Conservation (phyloP, 2,888 invertebrate genomes). For the Polymixis lichenea region DNA sequence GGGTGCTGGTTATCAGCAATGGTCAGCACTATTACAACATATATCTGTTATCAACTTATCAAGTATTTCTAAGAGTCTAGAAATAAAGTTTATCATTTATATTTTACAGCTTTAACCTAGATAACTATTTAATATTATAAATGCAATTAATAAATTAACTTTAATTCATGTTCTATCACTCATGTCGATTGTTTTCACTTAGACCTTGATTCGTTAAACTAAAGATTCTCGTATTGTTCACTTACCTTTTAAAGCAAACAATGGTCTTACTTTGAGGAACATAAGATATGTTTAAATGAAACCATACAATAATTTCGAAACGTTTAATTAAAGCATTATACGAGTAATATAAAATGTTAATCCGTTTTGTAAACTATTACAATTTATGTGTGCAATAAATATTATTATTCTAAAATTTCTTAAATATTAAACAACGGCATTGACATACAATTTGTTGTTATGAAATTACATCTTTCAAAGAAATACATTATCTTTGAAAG, state of each 20-base stretch:
- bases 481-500: neutral
- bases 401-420: constrained; percentile 3
- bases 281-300: constrained; percentile 14
- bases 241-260: too few relatives aligned
- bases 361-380: constrained; percentile 27
- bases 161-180: neutral
- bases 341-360: neutral
- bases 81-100: neutral
- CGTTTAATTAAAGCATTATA: constrained; percentile 29
- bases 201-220: neutral
- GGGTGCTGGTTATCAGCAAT: neutral
- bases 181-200: neutral
- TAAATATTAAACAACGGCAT: neutral
- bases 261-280: neutral
- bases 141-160: neutral
- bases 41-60: constrained; percentile 1
- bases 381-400: constrained; percentile 6
- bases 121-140: neutral
- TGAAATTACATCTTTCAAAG: neutral
- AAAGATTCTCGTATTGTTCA: neutral
- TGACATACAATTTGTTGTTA: neutral
- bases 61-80: neutral
- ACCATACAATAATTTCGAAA: constrained; percentile 16
- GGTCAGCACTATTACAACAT: too few relatives aligned
- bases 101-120: neutral